Conservation (phyloP, 2,797 vertebrate genomes). For the Semaprochilodus insignis region DNA sequence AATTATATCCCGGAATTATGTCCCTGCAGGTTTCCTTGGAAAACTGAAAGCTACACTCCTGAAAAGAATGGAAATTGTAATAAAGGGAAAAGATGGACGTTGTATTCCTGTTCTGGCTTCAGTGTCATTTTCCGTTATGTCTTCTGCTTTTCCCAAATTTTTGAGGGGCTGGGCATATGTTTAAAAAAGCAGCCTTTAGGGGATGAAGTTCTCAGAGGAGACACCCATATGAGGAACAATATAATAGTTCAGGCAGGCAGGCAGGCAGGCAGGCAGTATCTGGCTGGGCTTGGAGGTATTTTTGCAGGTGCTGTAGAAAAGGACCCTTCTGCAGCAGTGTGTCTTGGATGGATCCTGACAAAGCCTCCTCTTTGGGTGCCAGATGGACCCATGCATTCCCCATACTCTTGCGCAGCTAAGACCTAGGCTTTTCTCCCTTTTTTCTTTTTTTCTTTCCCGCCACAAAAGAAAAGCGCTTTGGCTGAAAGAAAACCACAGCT, state of each 20-base stretch:
- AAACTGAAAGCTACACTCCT: no score
- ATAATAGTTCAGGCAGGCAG: constrained; percentile 57
- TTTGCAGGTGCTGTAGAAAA: constrained; percentile 81
- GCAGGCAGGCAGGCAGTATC: constrained; percentile 34
- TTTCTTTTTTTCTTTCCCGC: constrained; percentile 46
- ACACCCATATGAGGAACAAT: constrained; percentile 71
- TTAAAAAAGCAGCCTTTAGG: constrained; percentile 26
- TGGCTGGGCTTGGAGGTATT: constrained; percentile 72
- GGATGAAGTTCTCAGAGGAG: constrained; percentile 50
- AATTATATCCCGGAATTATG: no score
- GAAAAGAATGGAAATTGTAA: no score
- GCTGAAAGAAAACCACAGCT: constrained; percentile 87
- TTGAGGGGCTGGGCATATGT: not conserved
- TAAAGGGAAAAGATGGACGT: no score
- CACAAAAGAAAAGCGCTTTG: constrained; percentile 87
- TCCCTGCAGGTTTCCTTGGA: no score
- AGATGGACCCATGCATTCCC: constrained; percentile 84
- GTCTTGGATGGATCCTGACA: constrained; percentile 82
- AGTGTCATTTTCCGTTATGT: no score
- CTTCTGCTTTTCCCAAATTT: not conserved
- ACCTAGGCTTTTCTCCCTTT: constrained; percentile 82
- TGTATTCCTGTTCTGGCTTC: no score
- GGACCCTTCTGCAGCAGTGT: constrained; percentile 84
- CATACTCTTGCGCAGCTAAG: constrained; percentile 83
- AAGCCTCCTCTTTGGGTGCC: constrained; percentile 81